Conservation (phyloP, 2,888 invertebrate genomes). For the Platypus cylindrus region DNA sequence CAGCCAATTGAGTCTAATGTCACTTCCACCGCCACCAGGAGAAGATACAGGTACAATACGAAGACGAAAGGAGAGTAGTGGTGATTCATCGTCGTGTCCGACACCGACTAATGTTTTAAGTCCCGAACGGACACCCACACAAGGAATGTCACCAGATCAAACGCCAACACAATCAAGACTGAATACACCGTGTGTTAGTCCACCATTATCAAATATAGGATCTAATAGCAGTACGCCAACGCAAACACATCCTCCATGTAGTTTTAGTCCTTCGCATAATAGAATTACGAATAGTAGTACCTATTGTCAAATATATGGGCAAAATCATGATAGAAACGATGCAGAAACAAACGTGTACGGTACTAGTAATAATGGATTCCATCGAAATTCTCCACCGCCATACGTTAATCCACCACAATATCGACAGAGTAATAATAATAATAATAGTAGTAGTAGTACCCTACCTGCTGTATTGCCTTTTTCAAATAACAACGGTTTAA, state of each 20-base stretch:
- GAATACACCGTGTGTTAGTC: constrained; percentile 30
- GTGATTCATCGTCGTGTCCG: constrained; percentile 26
- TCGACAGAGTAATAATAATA: no score
- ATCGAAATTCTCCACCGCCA: constrained; percentile 33
- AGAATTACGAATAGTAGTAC: constrained; percentile 15
- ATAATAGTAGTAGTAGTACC: no score
- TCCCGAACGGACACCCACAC: constrained; percentile 30
- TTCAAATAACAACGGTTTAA: constrained; percentile 26
- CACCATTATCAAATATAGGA: constrained; percentile 27
- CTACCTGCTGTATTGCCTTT: constrained; percentile 26
- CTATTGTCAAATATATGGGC: constrained; percentile 17
- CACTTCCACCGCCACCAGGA: constrained; percentile 63
- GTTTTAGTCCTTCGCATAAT: constrained; percentile 29
- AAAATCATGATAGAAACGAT: constrained; percentile 26
- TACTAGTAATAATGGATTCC: constrained; percentile 20
- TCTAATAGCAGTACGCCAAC: constrained; percentile 33
- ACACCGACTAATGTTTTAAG: constrained; percentile 37
- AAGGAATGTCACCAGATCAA: constrained; percentile 30
- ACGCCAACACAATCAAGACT: constrained; percentile 37
- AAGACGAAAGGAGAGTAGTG: constrained; percentile 31
- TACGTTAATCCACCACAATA: constrained; percentile 31
- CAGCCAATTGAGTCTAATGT: constrained; percentile 55
- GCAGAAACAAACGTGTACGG: constrained; percentile 5
- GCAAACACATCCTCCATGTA: constrained; percentile 27
- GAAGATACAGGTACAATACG: constrained; percentile 33